Evolutionary conservation across 2,797 vertebrate genomes (phyloP).

Genomic region (Acrocephalus scirpaceus): DNA sequence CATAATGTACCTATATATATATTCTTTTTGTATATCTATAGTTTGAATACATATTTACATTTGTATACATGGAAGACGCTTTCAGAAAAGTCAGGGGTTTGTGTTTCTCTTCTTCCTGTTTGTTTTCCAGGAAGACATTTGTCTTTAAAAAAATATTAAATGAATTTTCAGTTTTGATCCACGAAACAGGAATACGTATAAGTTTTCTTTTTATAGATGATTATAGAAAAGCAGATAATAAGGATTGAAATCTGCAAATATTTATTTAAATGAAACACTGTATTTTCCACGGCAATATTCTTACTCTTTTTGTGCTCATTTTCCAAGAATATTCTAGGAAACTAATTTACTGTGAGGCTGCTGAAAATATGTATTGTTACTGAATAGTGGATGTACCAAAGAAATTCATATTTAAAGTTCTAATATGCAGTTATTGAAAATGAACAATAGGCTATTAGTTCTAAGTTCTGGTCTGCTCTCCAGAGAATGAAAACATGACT

Average conservation of each 20-base stretch:
- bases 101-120: neutral
- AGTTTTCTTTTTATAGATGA: neutral
- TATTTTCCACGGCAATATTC: constrained; percentile 10
- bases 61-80: neutral
- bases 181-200: neutral
- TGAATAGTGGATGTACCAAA: neutral
- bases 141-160: neutral
- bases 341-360: constrained; percentile 14
- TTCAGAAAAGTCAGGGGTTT: neutral
- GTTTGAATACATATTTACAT: neutral
- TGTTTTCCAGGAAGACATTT: neutral
- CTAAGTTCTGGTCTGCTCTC: neutral
- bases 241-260: neutral
- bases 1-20: neutral
- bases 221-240: constrained; percentile 6
- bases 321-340: constrained; percentile 28
- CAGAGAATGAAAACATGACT: neutral
- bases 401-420: neutral
- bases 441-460: constrained; percentile 30
- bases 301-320: constrained; percentile 10
- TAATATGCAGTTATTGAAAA: constrained; percentile 45
- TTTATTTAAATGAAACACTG: constrained; percentile 40
- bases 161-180: neutral
- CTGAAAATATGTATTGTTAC: constrained; percentile 20
- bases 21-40: neutral